These are phyloP conservation scores for Meiosimyza platycephala DNA, from an alignment of 2,888 invertebrate genomes.

Conservation along the genomic window DNA sequence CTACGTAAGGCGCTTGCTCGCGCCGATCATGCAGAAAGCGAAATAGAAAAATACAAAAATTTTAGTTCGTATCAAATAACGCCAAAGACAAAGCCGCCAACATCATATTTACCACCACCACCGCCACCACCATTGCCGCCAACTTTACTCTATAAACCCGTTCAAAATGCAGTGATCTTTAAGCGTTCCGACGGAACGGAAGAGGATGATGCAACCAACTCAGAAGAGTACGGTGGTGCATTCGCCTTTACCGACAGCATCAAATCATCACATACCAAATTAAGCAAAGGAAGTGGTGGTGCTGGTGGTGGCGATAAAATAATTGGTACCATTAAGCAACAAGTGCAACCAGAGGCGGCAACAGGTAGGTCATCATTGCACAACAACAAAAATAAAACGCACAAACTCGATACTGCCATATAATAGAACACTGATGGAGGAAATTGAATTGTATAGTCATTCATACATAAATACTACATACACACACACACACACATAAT, in stretches of 20 bases:
- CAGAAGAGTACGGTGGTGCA: constrained; percentile 30
- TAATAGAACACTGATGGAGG: too few species aligned
- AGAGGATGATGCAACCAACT: constrained; percentile 25
- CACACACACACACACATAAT: constrained; percentile 16
- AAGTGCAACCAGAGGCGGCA: constrained; percentile 64
- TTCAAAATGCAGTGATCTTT: constrained; percentile 33
- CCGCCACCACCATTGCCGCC: constrained; percentile 65
- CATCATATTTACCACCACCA: constrained; percentile 62
- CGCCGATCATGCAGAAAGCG: constrained; percentile 70
- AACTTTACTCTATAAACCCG: constrained; percentile 56
- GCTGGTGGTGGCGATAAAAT: constrained; percentile 54
- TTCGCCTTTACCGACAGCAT: constrained; percentile 53
- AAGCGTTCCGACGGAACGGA: constrained; percentile 34
- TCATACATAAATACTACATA: constrained; percentile 25
- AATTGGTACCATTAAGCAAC: constrained; percentile 63
- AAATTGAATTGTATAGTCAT: constrained; percentile 14
- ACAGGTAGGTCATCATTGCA: constrained; percentile 62
- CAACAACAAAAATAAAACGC: background rate
- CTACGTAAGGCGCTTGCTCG: constrained; percentile 68
- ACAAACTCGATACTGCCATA: constrained; percentile 7
- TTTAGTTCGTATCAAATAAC: background rate
- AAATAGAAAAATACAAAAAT: constrained; percentile 60
- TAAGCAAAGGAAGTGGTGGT: constrained; percentile 47
- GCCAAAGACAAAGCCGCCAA: constrained; percentile 50
- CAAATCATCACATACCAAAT: constrained; percentile 50